These are phyloP conservation scores for Zootermopsis nevadensis DNA, from an alignment of 2,888 invertebrate genomes.

Conservation along the genomic window DNA sequence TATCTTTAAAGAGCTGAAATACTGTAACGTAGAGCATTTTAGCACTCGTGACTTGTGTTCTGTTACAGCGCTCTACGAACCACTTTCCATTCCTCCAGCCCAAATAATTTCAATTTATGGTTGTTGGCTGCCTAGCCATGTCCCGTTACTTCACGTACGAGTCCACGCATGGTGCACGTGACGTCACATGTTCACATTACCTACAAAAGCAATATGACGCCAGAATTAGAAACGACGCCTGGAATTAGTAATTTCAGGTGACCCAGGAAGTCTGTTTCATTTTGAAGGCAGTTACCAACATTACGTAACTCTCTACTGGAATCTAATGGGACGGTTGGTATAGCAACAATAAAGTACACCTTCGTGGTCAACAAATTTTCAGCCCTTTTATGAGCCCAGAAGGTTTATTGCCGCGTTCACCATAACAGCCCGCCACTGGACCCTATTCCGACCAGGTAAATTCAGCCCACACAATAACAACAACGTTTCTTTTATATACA, in stretches of 20 bases:
- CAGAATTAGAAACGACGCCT: background rate
- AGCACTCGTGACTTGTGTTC: background rate
- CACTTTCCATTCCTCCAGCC: background rate
- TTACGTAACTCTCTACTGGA: background rate
- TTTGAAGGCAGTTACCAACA: background rate
- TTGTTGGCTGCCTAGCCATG: background rate
- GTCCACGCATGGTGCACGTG: background rate
- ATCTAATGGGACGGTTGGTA: background rate
- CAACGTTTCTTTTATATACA: too few relatives aligned
- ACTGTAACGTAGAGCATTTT: background rate
- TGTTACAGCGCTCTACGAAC: background rate
- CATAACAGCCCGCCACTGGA: too few relatives aligned
- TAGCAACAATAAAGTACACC: background rate
- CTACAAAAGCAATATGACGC: background rate
- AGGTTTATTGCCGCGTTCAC: too few relatives aligned
- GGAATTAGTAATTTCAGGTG: background rate
- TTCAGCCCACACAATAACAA: too few relatives aligned
- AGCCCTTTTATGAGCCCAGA: too few relatives aligned
- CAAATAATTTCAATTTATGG: background rate
- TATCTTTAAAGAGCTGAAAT: too few relatives aligned
- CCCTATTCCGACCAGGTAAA: too few relatives aligned
- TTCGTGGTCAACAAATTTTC: too few relatives aligned
- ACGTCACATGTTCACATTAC: slow-evolving; percentile 1
- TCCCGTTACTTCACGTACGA: background rate
- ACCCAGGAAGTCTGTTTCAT: background rate